Base-by-base conservation (phyloP, 2,888 invertebrate genomes). In the Drosophila lutescens region DNA sequence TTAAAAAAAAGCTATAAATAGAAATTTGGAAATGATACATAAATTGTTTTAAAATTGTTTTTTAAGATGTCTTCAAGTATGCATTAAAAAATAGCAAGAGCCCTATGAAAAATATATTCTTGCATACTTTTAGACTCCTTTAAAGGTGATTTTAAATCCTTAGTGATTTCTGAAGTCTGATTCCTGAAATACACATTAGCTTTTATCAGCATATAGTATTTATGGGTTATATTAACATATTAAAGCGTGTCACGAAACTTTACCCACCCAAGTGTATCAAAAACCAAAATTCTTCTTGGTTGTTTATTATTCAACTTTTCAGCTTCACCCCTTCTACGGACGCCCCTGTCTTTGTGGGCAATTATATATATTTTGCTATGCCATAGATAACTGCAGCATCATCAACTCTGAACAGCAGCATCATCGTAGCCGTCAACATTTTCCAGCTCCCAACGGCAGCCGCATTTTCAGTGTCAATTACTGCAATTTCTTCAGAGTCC, bases 381-480 rank as follows among this genome's bases (percentile, higher is more conserved):
- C 58, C 51, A 43, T 26, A 54, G 65, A 68, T 78, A 74, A 56
- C 36, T 82, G 86, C 68, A 56, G 51, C 50, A 57, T 87, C 88
- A 87, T 70, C 84, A 68, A 36, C 63, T 51, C 46, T 38, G 38
- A 5, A 46, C 58, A 56, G 43, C 59, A 49, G 40, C 58, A 17
- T 38, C 69, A 73, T 51, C 62, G 54, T 58, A 61, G 66, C 47
- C 49, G 40, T 34, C 60, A 15, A 44, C 60, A 60, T 59, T 59
- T 43, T 15, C 66, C 43, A 51, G 20, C 32, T 34, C 43, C 40
- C 63, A 71, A 54, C 57, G 58, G 58, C 66, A 76, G 65, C 81
- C 62, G 56, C 32, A 69, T 84, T 78, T 84, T 71, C 71, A 85
- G 77, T 71, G 70, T 77, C 88, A 88, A 82, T 82, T 85, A 79